Conservation (phyloP, 1,140 invertebrate species). For the Linepithema humile region DNA sequence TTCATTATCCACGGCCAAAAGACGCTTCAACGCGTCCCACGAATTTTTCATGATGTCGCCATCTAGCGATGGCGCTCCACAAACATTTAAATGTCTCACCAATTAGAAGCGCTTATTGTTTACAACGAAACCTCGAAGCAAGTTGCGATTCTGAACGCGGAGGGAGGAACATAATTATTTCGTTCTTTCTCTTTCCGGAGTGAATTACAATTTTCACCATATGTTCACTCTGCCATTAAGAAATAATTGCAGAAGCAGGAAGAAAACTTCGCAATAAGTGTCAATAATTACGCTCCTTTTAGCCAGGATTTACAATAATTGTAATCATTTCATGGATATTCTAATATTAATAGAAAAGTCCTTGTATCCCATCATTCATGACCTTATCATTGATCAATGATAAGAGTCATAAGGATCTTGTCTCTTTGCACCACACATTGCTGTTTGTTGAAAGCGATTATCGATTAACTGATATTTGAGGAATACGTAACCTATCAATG, state of each 20-base stretch:
- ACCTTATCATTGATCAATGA: too few relatives aligned
- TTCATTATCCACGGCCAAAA: too few relatives aligned
- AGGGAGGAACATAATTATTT: constrained; percentile 5
- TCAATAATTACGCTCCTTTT: background rate
- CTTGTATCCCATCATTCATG: too few relatives aligned
- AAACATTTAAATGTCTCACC: too few relatives aligned
- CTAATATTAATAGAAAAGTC: constrained; percentile 9
- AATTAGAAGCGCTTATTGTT: too few relatives aligned
- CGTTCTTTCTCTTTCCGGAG: background rate
- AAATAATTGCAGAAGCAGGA: constrained; percentile 4
- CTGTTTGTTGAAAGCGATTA: background rate
- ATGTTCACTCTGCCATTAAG: background rate
- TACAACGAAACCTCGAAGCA: too few relatives aligned
- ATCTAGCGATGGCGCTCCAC: too few relatives aligned
- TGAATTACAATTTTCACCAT: constrained; percentile 11
- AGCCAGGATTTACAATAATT: background rate
- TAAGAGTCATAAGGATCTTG: too few relatives aligned
- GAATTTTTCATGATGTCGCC: too few relatives aligned
- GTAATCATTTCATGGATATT: background rate
- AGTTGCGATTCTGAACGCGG: background rate
- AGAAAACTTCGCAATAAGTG: constrained; percentile 3
- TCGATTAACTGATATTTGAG: background rate
- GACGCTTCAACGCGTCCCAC: too few relatives aligned
- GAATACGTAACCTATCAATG: constrained; percentile 14
- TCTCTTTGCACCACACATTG: too few relatives aligned